Evolutionary conservation across 2,113 vertebrate genomes (phyloP).

Genomic region (Corythoichthys intestinalis): DNA sequence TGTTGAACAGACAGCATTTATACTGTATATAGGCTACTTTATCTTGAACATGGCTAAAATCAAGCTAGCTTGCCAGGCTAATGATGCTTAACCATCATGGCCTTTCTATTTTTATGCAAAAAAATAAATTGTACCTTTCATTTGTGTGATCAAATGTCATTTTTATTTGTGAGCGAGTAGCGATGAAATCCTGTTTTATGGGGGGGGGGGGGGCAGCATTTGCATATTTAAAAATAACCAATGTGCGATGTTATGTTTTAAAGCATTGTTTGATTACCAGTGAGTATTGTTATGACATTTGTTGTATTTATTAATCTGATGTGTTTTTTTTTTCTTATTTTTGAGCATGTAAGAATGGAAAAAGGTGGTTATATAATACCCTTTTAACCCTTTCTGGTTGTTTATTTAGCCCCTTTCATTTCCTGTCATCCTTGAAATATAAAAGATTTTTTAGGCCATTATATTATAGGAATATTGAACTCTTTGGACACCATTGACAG

Average conservation of each 20-base stretch:
- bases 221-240: conserved; percentile 33
- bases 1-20: no score
- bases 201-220: conserved; percentile 3
- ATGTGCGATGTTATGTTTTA: conserved; percentile 13
- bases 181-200: not conserved
- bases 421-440: no score
- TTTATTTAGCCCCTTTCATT: no score
- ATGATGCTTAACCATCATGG: conserved; percentile 55
- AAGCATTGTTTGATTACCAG: conserved; percentile 24
- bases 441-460: no score
- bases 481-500: no score
- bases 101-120: conserved; percentile 47
- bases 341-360: conserved; percentile 30
- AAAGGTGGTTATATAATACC: no score
- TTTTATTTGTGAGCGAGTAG: conserved; percentile 17
- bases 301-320: conserved; percentile 41
- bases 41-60: no score
- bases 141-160: conserved; percentile 26
- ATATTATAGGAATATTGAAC: no score
- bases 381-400: no score
- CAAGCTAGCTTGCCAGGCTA: no score
- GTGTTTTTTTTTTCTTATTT: conserved; percentile 28
- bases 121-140: conserved; percentile 33
- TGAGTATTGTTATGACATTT: conserved; percentile 25
- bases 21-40: no score